phyloP scores from a whole-genome alignment of 2,113 vertebrate genomes.

The Microtus pennsylvanicus region DNA sequence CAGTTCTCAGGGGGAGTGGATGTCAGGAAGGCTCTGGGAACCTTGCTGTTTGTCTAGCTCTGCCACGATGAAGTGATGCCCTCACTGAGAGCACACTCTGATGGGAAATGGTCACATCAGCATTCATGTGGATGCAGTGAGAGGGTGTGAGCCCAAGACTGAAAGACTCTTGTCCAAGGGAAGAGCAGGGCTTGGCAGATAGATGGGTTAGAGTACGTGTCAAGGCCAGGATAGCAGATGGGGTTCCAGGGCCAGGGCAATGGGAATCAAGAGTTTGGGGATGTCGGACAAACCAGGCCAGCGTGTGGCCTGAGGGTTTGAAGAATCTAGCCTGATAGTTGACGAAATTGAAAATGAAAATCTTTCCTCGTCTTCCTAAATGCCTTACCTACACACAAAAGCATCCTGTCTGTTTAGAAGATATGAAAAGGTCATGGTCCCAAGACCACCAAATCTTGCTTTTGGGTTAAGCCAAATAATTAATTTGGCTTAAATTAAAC shows the following conservation, averaged over 20 bases:
- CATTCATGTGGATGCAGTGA: background rate
- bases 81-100: background rate
- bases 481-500: background rate
- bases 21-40: background rate
- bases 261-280: background rate
- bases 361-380: background rate
- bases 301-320: background rate
- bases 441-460: background rate
- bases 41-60: background rate
- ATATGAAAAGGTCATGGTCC: background rate
- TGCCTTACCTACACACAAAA: background rate
- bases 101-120: background rate
- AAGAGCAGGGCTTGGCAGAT: background rate
- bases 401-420: no score
- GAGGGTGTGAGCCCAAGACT: background rate
- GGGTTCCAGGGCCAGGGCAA: background rate
- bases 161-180: background rate
- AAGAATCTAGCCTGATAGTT: background rate
- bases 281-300: background rate
- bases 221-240: background rate
- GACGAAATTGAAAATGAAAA: background rate
- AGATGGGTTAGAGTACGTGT: no score
- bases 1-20: background rate
- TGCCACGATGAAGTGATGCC: background rate
- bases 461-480: background rate